Evolutionary conservation across 1,140 invertebrate species (phyloP).

Genomic region (Drosophila quadrilineata): DNA sequence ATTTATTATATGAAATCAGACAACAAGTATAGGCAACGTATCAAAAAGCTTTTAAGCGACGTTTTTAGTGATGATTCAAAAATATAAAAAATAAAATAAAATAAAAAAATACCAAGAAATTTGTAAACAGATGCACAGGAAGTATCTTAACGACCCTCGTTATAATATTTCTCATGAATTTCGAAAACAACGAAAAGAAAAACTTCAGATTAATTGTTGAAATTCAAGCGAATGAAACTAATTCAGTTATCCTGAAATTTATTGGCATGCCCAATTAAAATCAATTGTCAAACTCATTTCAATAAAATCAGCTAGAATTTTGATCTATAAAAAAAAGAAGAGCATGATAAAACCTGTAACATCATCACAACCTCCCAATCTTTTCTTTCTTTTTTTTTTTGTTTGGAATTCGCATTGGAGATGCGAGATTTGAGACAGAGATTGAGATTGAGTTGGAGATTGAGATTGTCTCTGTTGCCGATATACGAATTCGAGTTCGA

Average conservation of each 20-base stretch:
- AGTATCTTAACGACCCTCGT: too few relatives aligned
- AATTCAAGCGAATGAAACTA: constrained; percentile 5
- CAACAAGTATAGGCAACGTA: too few relatives aligned
- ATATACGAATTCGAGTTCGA: constrained; percentile 26
- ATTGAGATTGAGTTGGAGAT: constrained; percentile 13
- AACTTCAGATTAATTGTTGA: not conserved
- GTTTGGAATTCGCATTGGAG: constrained; percentile 19
- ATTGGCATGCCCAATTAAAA: constrained; percentile 21
- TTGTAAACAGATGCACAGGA: too few relatives aligned
- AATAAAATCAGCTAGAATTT: constrained; percentile 16
- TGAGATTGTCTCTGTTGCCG: constrained; percentile 17
- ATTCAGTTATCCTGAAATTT: constrained; percentile 39
- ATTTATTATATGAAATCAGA: too few relatives aligned
- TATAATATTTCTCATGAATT: too few relatives aligned
- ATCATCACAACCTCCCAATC: constrained; percentile 16
- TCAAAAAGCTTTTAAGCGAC: too few relatives aligned
- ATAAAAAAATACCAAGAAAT: too few relatives aligned
- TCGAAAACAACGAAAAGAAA: not conserved
- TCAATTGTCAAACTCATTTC: constrained; percentile 29
- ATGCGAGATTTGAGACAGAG: too few relatives aligned
- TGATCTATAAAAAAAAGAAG: constrained; percentile 9
- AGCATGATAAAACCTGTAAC: constrained; percentile 27
- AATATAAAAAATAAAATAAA: too few relatives aligned
- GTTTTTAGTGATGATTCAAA: too few relatives aligned
- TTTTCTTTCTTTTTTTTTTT: constrained; percentile 25